Base-by-base conservation (phyloP, 2,113 vertebrate genomes). In the Melospiza melodia region DNA sequence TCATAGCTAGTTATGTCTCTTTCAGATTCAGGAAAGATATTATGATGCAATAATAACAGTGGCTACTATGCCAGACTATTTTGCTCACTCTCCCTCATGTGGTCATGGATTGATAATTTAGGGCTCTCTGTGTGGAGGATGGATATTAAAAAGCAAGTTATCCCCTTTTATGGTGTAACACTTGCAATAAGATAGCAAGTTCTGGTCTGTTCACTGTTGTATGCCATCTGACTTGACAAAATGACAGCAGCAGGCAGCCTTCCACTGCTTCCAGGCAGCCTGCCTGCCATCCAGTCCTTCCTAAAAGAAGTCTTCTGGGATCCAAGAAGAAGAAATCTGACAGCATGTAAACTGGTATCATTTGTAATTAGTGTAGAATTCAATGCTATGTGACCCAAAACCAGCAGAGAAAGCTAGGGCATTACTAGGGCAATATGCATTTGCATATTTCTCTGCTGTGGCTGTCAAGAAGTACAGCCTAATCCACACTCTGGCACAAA, bases 251-350 rank as follows among this genome's bases (percentile, higher is more conserved):
- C 54, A 52, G 92, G 71, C 79, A 67, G 49, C 9, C 68, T 81
- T 89, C 21, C 19, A 74, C 41, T 77, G 37, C 46, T 93, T 84
- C 30, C 33, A 76, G 35, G 59, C 59, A 69, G 52, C 10, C 46
- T 74, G 52, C 12, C 33, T 77, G 77, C 54, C 83, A 74, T 30
- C 62, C 37, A 81, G 31, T 86, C 63, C 15, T 59, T 79, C 35
- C 65, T 87, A 62, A 62, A 82, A 89, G 58, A 44, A 5, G 30
- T 30, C 48, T 43, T 89, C 51, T 48, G 25, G 52, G 67, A 86
- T 91, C 78, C 84, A 96, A 97, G 65, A 86, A 93, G 88, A 93
- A 87, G 65, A 94, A 86, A 84, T 69, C 31, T 75, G 68, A 87
- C 37, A 93, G 92, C 59, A 52, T 15, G 18, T 28, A 87, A 93